These are phyloP conservation scores for Ibidorhyncha struthersii DNA, from an alignment of 2,113 vertebrate genomes.

Conservation along the genomic window DNA sequence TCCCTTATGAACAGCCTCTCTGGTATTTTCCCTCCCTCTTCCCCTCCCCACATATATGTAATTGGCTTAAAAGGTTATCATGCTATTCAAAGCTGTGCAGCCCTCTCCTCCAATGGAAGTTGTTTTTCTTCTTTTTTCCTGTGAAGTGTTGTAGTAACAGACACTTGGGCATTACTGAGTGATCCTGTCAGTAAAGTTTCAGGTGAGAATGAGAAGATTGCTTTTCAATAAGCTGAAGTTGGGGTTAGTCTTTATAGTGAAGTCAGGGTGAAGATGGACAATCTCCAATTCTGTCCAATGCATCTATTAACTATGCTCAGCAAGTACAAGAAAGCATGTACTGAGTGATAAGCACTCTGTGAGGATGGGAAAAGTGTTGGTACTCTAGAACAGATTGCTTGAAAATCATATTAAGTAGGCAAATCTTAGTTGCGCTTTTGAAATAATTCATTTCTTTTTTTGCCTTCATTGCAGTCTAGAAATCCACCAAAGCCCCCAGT, in stretches of 20 bases:
- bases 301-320: not conserved
- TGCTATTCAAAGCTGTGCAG: not conserved
- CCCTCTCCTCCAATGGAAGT: not conserved
- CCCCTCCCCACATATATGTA: not conserved
- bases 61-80: not conserved
- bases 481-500: not conserved
- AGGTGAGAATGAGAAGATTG: not conserved
- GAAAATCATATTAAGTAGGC: not conserved
- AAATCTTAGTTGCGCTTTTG: not conserved
- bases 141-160: not conserved
- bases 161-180: not conserved
- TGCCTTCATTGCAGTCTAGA: not conserved
- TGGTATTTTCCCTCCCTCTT: not conserved
- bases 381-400: not conserved
- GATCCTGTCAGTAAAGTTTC: not conserved
- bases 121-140: not conserved
- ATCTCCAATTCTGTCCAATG: not conserved
- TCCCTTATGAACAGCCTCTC: not conserved
- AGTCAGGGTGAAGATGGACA: not conserved
- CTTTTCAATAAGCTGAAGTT: not conserved
- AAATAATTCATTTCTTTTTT: not conserved
- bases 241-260: not conserved
- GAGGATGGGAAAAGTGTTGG: rapidly evolving
- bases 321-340: not conserved
- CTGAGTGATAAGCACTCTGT: not conserved